Percentiles rank a stretch among this genome's conserved stretches.
These are phyloP conservation scores for Goniozus legneri DNA, from an alignment of 1,140 invertebrate genomes.

Conservation along the genomic window DNA sequence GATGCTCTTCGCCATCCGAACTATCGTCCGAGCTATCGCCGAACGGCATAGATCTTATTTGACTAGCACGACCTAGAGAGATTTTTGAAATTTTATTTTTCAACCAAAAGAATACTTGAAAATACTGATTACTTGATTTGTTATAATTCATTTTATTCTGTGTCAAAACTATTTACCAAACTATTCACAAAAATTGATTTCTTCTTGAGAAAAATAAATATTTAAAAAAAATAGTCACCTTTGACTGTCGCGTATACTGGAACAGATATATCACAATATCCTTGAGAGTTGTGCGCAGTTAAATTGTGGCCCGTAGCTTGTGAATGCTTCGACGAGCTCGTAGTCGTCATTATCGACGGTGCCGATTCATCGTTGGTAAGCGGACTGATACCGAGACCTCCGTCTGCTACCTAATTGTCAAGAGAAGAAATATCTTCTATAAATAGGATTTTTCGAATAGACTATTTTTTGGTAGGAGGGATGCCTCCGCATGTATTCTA, in stretches of 20 bases:
- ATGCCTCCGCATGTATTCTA: too few species aligned
- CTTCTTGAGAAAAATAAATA: neutral
- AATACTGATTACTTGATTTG: neutral
- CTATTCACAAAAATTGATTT: neutral
- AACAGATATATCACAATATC: constrained; percentile 83
- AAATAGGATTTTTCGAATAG: neutral
- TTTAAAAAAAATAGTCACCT: constrained; percentile 58
- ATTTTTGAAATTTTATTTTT: neutral
- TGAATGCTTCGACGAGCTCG: constrained; percentile 50
- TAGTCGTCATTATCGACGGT: constrained; percentile 45
- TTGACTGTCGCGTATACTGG: constrained; percentile 95
- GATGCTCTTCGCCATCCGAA: constrained; percentile 80
- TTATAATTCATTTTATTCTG: neutral
- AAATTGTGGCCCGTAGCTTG: constrained; percentile 48
- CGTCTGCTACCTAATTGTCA: constrained; percentile 82
- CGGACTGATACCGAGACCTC: constrained; percentile 64
- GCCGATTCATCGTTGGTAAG: constrained; percentile 48
- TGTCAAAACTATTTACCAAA: neutral
- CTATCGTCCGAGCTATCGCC: constrained; percentile 94
- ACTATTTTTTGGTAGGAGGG: too few species aligned
- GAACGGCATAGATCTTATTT: constrained; percentile 93
- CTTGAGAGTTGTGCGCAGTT: constrained; percentile 52
- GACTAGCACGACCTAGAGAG: constrained; percentile 75
- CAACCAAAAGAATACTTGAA: too few species aligned
- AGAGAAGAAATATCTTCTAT: neutral